Evolutionary conservation across 2,888 invertebrate species (phyloP), one percentile per base, ranked within the genome.

Genomic region (Plebejus melissa): DNA sequence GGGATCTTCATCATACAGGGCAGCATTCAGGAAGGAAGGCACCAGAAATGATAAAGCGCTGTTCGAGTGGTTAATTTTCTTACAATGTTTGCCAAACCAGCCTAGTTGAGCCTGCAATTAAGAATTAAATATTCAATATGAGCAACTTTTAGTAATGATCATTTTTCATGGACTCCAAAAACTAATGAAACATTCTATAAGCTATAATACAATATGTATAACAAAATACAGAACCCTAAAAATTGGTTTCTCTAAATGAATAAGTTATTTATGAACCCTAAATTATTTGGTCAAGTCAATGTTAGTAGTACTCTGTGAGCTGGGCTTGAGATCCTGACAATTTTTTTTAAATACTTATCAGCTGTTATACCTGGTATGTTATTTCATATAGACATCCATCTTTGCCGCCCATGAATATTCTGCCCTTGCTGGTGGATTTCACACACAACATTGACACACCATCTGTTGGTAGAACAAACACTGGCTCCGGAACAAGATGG

Each of bases 361-460:
- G 16, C 22, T 22, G 22, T 22, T 22, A 22, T 16, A 97, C 98
- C 94, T 98, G 98, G 91, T 99, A 99, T 80, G 96, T 95, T 80
- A 99, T 96, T 95, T 99, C 99, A 94, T 98, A 99, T 0, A 99
- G 93, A 82, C 96, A 97, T 11, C 99, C 98, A 94, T 99, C 99
- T 85, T 97, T 97, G 36, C 98, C 98, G 32, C 98, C 98, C 87
- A 99, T 95, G 88, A 99, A 99, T 81, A 99, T 97, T 79, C 99
- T 94, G 0, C 99, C 99, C 82, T 94, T 95, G 16, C 94, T 94
- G 4, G 97, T 97, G 32, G 98, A 97, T 77, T 96, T 95, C 76
- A 99, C 96, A 76, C 96, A 96, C 82, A 96, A 96, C 84, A 98
- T 96, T 74, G 96, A 95, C 36, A 97, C 95, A 80, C 97, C 98